Percentiles rank a stretch among this genome's conserved stretches.
Evolutionary conservation across 2,888 invertebrate genomes (phyloP).

Genomic region (Orthosia gracilis): DNA sequence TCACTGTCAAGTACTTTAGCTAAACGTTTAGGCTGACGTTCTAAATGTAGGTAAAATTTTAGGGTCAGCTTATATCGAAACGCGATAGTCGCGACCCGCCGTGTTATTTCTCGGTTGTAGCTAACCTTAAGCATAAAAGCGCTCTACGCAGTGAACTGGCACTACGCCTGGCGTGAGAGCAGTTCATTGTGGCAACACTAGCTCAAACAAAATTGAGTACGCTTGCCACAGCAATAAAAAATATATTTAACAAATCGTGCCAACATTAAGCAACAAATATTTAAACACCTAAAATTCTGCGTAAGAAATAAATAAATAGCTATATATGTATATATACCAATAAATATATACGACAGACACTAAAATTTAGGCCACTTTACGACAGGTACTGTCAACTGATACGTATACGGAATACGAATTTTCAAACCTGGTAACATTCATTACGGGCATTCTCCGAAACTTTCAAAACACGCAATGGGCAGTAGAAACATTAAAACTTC

Average conservation of each 20-base stretch:
- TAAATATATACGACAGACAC: conserved; percentile 57
- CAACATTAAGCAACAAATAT: conserved; percentile 41
- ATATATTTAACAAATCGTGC: conserved; percentile 36
- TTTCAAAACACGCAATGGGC: conserved; percentile 30
- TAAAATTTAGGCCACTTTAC: conserved; percentile 72
- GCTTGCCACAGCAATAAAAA: conserved; percentile 21
- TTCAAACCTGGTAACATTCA: conserved; percentile 46
- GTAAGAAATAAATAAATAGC: conserved; percentile 45
- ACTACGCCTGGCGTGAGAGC: background rate
- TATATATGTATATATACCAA: conserved; percentile 43
- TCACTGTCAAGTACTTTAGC: background rate
- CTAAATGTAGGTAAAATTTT: background rate
- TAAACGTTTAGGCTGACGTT: background rate
- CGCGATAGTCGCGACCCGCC: too few species aligned
- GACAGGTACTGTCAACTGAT: conserved; percentile 66
- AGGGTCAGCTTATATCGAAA: too few species aligned
- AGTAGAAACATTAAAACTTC: conserved; percentile 30
- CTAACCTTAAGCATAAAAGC: background rate
- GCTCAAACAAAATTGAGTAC: conserved; percentile 13
- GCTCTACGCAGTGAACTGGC: background rate
- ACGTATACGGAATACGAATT: conserved; percentile 42
- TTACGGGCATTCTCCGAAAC: conserved; percentile 4
- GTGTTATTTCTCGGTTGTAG: too few species aligned
- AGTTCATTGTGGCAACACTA: conserved; percentile 36
- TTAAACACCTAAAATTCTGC: conserved; percentile 32